These are phyloP conservation scores for Drosophila yakuba DNA, from an alignment of 1,140 invertebrate species.

Conservation along the genomic window DNA sequence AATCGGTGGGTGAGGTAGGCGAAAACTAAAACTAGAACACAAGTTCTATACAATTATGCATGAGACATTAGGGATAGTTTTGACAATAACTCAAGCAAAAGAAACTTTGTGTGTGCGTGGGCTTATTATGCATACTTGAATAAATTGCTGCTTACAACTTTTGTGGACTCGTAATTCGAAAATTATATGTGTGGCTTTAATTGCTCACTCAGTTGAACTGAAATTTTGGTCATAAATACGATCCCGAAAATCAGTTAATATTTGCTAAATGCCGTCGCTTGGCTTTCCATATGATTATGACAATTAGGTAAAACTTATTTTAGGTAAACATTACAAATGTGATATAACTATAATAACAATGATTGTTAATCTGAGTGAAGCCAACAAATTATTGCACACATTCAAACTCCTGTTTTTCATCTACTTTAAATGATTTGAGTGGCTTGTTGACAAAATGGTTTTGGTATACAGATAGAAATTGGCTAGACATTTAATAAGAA, in stretches of 20 bases:
- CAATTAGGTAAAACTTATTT: conserved; percentile 28
- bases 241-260: conserved; percentile 17
- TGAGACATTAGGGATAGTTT: conserved; percentile 49
- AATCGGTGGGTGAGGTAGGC: conserved; percentile 2
- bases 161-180: conserved; percentile 54
- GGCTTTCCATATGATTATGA: conserved; percentile 42
- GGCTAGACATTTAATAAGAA: no score
- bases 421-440: no score
- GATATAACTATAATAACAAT: neutral
- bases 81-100: conserved; percentile 57
- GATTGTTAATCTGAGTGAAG: neutral
- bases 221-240: conserved; percentile 30
- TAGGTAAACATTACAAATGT: conserved; percentile 5
- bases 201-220: conserved; percentile 55
- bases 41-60: conserved; percentile 55
- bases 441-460: no score
- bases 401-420: no score
- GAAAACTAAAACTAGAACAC: conserved; percentile 23
- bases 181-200: conserved; percentile 48
- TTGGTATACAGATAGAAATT: no score
- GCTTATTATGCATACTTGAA: conserved; percentile 71
- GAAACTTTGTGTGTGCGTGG: conserved; percentile 20
- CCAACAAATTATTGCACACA: neutral
- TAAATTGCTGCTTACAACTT: conserved; percentile 66
- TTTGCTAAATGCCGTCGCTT: conserved; percentile 16